phyloP scores from a whole-genome alignment of 2,888 invertebrate genomes.

The Xiphydria camelus region DNA sequence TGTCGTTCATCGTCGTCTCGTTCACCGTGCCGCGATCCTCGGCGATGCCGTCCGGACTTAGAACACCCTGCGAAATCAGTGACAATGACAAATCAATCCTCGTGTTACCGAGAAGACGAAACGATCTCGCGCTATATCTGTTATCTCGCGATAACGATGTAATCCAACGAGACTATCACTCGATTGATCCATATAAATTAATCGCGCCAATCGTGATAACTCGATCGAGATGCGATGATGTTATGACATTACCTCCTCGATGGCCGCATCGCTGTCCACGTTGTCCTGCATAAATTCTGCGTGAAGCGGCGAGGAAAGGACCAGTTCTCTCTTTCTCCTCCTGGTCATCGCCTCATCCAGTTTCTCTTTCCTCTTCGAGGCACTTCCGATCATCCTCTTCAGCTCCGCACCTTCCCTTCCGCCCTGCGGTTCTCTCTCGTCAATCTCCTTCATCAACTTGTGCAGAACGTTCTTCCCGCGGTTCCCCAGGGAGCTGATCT shows the following conservation, averaged over 20 bases:
- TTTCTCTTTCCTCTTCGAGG: constrained; percentile 56
- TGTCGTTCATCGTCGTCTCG: constrained; percentile 69
- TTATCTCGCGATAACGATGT: too few relatives aligned
- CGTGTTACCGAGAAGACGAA: too few relatives aligned
- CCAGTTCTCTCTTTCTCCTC: constrained; percentile 60
- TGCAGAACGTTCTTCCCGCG: constrained; percentile 63
- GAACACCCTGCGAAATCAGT: constrained; percentile 34
- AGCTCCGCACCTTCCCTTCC: constrained; percentile 25
- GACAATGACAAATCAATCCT: too few relatives aligned
- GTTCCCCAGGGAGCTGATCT: constrained; percentile 63
- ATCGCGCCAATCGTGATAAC: too few relatives aligned
- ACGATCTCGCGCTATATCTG: too few relatives aligned
- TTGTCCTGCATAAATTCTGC: constrained; percentile 64
- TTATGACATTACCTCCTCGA: constrained; percentile 67
- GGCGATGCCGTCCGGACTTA: constrained; percentile 68
- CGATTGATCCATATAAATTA: too few relatives aligned
- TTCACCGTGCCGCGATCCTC: constrained; percentile 67
- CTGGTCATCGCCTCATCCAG: constrained; percentile 44
- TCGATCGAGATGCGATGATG: too few relatives aligned
- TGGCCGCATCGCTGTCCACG: constrained; percentile 64
- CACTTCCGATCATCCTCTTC: constrained; percentile 45
- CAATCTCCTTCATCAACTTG: constrained; percentile 60
- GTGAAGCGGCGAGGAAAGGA: constrained; percentile 60
- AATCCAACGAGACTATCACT: too few relatives aligned
- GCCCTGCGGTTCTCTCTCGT: constrained; percentile 22